phyloP scores from a whole-genome alignment of 1,140 invertebrate species.

The Ceratosolen solmsi region DNA sequence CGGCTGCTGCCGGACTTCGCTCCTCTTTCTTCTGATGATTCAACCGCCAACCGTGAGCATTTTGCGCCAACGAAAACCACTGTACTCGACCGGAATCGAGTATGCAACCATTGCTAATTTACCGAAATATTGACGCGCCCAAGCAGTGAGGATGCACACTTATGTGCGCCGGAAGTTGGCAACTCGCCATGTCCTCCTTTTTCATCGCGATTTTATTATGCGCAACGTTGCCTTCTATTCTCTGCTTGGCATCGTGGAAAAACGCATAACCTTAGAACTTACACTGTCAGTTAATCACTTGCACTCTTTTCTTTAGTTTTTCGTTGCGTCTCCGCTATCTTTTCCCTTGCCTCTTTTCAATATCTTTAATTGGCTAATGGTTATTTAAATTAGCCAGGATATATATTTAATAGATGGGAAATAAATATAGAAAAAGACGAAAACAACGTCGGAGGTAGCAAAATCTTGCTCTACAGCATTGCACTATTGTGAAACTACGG shows the following conservation, averaged over 20 bases:
- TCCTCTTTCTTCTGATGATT: not conserved
- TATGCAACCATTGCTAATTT: not conserved
- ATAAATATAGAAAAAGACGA: not conserved
- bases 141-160: not conserved
- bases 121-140: not conserved
- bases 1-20: not conserved
- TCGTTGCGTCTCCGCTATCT: not conserved
- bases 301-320: constrained; percentile 36
- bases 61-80: not conserved
- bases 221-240: not conserved
- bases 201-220: constrained; percentile 34
- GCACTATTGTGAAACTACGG: not conserved
- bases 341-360: not conserved
- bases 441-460: not conserved
- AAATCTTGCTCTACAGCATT: constrained; percentile 11
- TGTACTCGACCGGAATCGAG: not conserved
- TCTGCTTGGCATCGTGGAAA: constrained; percentile 18
- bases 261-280: constrained; percentile 24
- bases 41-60: not conserved
- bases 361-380: not conserved
- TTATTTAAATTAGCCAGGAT: not conserved
- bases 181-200: not conserved
- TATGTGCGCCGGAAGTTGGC: constrained; percentile 31
- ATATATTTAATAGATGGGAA: no score
- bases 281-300: constrained; percentile 24